These are phyloP conservation scores for Seriola rivoliana DNA, from an alignment of 2,113 vertebrate genomes.

Conservation along the genomic window DNA sequence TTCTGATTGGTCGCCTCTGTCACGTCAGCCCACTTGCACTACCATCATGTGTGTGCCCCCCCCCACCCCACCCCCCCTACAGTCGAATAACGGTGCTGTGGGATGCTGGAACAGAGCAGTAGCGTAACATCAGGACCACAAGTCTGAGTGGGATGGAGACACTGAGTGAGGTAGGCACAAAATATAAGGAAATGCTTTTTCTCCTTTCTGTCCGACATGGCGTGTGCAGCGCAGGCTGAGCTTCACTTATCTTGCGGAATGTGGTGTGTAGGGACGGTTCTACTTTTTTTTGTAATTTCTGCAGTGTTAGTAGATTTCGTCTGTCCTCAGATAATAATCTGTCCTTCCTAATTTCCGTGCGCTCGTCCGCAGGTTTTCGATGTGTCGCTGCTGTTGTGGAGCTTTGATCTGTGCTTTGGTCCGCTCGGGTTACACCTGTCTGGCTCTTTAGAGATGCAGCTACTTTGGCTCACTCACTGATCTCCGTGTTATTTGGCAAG, in stretches of 20 bases:
- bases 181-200: background rate
- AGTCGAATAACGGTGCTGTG: slow-evolving; percentile 68
- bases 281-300: slow-evolving; percentile 28
- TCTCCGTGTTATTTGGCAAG: slow-evolving; percentile 37
- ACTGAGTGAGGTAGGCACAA: slow-evolving; percentile 71
- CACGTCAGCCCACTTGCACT: slow-evolving; percentile 60
- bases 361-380: slow-evolving; percentile 13
- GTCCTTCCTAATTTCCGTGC: slow-evolving; percentile 27
- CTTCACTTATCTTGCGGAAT: background rate
- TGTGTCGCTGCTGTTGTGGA: slow-evolving; percentile 22
- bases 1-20: slow-evolving; percentile 74
- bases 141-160: slow-evolving; percentile 77
- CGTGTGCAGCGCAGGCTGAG: background rate
- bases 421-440: background rate
- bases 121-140: slow-evolving; percentile 76
- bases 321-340: background rate
- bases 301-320: slow-evolving; percentile 14
- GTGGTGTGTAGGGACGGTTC: background rate
- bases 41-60: slow-evolving; percentile 53
- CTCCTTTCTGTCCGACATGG: background rate
- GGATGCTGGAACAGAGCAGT: slow-evolving; percentile 75
- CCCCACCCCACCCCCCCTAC: slow-evolving; percentile 14
- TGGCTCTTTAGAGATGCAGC: slow-evolving; percentile 50
- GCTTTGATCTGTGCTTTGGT: slow-evolving; percentile 34
- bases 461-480: slow-evolving; percentile 47